Evolutionary conservation across 2,888 invertebrate genomes (phyloP), one percentile per base, ranked within the genome.

Genomic region (Diaphora mendica): DNA sequence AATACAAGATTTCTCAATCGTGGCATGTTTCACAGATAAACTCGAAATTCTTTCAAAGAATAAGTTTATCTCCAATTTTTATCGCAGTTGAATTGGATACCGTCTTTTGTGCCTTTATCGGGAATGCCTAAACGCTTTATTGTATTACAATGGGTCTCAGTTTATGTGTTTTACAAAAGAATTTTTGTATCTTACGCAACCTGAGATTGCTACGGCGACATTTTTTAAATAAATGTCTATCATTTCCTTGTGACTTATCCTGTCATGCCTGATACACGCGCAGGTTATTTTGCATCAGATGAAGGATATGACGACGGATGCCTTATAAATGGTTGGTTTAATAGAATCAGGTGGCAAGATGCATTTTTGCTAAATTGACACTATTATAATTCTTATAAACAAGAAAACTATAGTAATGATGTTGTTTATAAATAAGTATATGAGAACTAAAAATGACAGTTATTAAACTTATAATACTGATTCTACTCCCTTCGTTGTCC

Each of bases 51-150:
- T 70, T 70, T 62, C 62, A 70, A 62, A 70, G 17, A 20, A 68
- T 62, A n/a, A 48, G 35, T 70, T 77, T 75, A 78, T 78, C 75
- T 80, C 64, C 64, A 72, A 72, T 71, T 80, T 77, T 75, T 78
- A 80, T 80, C 71, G 77, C 44, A 65, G 62, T 39, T 64, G 71
- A 67, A 35, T 59, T 59, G 51, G 72, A 78, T 75, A 75, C 67
- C 62, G 70, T 51, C 78, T 75, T 76, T 78, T 76, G 72, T 72
- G 68, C 55, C 35, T 76, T 73, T 76, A 75, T 78, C 71, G 70
- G 44, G 73, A 70, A 48, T 70, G 35, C 33, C 65, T 74, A 66
- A 73, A 30, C 59, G 64, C 35, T 77, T 73, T 73, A 78, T 78
- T 74, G 74, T 74, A 51, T 62, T 55, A 73, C 71, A 74, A 68